These are phyloP conservation scores for Merodon equestris DNA, from an alignment of 2,888 invertebrate genomes.

Conservation along the genomic window DNA sequence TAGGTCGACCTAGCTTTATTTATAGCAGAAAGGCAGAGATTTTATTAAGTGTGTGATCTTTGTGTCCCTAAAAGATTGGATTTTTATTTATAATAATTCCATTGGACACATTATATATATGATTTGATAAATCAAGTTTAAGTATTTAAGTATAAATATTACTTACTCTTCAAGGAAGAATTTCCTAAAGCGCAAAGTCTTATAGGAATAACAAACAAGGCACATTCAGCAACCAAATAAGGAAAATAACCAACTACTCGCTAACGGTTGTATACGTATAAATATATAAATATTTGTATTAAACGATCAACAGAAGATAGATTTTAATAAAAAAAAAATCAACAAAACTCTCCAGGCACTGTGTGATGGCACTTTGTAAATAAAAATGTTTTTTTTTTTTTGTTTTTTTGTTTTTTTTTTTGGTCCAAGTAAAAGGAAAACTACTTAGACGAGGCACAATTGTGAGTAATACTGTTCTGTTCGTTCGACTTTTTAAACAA, in stretches of 20 bases:
- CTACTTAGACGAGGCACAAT: constrained; percentile 57
- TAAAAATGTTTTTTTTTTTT: constrained; percentile 28
- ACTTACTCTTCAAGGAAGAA: constrained; percentile 58
- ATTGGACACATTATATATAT: too few relatives aligned
- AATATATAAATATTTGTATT: constrained; percentile 45
- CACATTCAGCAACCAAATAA: constrained; percentile 53
- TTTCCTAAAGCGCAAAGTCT: constrained; percentile 37
- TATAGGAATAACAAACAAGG: constrained; percentile 66
- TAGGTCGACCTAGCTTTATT: too few relatives aligned
- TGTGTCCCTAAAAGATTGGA: too few relatives aligned
- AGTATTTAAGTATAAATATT: neutral
- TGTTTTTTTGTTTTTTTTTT: too few relatives aligned
- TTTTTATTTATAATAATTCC: too few relatives aligned
- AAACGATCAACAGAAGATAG: constrained; percentile 49
- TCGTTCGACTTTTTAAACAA: constrained; percentile 34
- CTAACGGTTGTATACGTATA: constrained; percentile 55
- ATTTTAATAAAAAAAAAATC: constrained; percentile 37
- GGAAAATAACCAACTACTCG: constrained; percentile 23
- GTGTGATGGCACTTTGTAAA: constrained; percentile 47
- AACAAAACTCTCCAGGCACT: constrained; percentile 62
- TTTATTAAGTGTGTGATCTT: too few relatives aligned
- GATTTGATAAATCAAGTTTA: too few relatives aligned
- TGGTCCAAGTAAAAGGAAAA: constrained; percentile 56
- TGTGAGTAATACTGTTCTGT: constrained; percentile 46
- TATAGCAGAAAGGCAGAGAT: too few relatives aligned